Evolutionary conservation across 2,797 vertebrate species (phyloP).

Genomic region (Xiphorhynchus erythropygius): DNA sequence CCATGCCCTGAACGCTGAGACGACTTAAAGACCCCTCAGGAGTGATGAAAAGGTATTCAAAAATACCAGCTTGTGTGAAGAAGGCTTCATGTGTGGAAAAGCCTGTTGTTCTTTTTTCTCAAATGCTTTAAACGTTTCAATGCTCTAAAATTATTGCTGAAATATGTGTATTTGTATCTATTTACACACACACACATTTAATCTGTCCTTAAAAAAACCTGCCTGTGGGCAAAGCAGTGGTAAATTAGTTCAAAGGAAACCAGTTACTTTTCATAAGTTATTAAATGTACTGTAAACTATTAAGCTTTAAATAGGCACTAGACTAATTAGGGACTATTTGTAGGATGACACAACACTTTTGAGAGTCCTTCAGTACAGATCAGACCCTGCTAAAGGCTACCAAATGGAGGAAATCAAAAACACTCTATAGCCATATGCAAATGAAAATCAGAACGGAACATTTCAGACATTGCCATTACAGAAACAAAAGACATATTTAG

Average conservation of each 20-base stretch:
- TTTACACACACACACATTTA: background rate
- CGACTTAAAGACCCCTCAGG: background rate
- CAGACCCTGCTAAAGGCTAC: background rate
- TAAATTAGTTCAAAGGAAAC: background rate
- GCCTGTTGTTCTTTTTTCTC: rapidly evolving
- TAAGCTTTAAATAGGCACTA: background rate
- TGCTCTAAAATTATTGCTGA: background rate
- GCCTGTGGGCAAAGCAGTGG: background rate
- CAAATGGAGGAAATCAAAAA: background rate
- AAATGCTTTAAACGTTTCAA: background rate
- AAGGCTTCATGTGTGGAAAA: background rate
- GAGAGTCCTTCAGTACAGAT: background rate
- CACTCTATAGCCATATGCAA: background rate
- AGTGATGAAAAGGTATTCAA: background rate
- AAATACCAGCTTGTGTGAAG: background rate
- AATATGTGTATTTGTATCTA: background rate
- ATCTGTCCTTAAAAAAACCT: background rate
- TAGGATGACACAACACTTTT: background rate
- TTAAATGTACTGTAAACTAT: background rate
- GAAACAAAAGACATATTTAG: background rate
- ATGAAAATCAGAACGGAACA: background rate
- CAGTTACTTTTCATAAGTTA: background rate
- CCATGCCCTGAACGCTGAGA: background rate
- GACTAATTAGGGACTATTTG: background rate
- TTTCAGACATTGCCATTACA: background rate